Conservation (phyloP, 2,888 invertebrate species). For the Campopleginae sp. region DNA sequence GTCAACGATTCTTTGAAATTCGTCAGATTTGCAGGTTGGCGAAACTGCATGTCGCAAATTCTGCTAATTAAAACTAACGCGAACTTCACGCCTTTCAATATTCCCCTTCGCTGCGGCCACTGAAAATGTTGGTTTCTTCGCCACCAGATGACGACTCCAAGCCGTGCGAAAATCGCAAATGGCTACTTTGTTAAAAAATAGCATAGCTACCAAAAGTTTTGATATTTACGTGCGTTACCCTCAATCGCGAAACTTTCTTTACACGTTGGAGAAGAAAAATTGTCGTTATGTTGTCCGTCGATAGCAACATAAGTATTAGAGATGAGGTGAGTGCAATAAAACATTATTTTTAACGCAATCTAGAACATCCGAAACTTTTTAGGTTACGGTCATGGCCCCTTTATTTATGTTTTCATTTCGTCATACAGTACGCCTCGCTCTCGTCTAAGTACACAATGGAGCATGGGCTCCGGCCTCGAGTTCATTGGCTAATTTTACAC, state of each 20-base stretch:
- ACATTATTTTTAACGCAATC: slow-evolving; percentile 10
- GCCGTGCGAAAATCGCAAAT: slow-evolving; percentile 48
- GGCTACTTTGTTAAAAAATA: slow-evolving; percentile 59
- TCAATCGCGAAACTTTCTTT: slow-evolving; percentile 22
- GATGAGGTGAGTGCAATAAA: slow-evolving; percentile 57
- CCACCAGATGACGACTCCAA: slow-evolving; percentile 36
- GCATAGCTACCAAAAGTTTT: slow-evolving; percentile 52
- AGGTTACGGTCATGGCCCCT: slow-evolving; percentile 67
- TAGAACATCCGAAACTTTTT: slow-evolving; percentile 39
- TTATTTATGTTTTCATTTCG: slow-evolving; percentile 68
- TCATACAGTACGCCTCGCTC: slow-evolving; percentile 36
- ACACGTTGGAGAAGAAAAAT: slow-evolving; percentile 45
- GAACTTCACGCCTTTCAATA: not conserved
- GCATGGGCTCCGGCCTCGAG: slow-evolving; percentile 11
- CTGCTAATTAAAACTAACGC: not conserved
- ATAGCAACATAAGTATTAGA: slow-evolving; percentile 56
- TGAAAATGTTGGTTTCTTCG: not conserved
- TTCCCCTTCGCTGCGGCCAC: not conserved
- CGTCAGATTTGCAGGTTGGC: not conserved
- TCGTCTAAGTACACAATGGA: slow-evolving; percentile 34
- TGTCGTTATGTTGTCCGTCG: slow-evolving; percentile 63
- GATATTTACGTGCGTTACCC: slow-evolving; percentile 35
- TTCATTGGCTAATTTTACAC: slow-evolving; percentile 14
- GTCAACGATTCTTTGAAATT: not conserved
- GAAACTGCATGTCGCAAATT: not conserved